These are phyloP conservation scores for Ptychadena robeensis DNA, from an alignment of 2,797 vertebrate genomes.

Conservation along the genomic window DNA sequence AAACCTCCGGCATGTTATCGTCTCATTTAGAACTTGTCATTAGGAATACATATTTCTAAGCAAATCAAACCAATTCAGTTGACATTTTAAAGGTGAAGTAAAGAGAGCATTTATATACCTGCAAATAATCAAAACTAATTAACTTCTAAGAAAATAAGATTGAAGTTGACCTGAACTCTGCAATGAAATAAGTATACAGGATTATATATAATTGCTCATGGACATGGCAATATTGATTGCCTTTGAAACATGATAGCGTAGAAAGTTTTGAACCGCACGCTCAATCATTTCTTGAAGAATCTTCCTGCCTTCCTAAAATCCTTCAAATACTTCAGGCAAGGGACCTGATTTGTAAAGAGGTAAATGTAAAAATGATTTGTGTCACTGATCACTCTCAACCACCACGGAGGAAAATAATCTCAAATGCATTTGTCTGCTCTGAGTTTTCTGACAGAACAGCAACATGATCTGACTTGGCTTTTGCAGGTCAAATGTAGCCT, in stretches of 20 bases:
- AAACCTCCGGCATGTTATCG: slow-evolving; percentile 10
- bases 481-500: slow-evolving; percentile 39
- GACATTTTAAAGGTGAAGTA: slow-evolving; percentile 52
- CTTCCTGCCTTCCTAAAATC: slow-evolving; percentile 7
- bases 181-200: slow-evolving; percentile 40
- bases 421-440: slow-evolving; percentile 18
- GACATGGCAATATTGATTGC: slow-evolving; percentile 48
- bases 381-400: slow-evolving; percentile 33
- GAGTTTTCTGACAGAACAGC: slow-evolving; percentile 2
- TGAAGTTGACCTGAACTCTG: slow-evolving; percentile 55
- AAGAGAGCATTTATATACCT: slow-evolving; percentile 7
- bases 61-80: slow-evolving; percentile 30
- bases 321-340: slow-evolving; percentile 14
- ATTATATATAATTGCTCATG: slow-evolving; percentile 45
- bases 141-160: slow-evolving; percentile 51
- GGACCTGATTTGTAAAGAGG: not conserved
- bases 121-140: slow-evolving; percentile 57
- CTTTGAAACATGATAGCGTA: slow-evolving; percentile 50
- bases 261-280: slow-evolving; percentile 18
- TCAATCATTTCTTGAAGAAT: slow-evolving; percentile 42
- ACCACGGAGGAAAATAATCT: slow-evolving; percentile 6
- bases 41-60: slow-evolving; percentile 56
- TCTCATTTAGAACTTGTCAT: not conserved
- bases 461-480: slow-evolving; percentile 36
- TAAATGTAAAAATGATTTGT: slow-evolving; percentile 22